Evolutionary conservation across 2,113 vertebrate species (phyloP).

Genomic region (Xenopus laevis): DNA sequence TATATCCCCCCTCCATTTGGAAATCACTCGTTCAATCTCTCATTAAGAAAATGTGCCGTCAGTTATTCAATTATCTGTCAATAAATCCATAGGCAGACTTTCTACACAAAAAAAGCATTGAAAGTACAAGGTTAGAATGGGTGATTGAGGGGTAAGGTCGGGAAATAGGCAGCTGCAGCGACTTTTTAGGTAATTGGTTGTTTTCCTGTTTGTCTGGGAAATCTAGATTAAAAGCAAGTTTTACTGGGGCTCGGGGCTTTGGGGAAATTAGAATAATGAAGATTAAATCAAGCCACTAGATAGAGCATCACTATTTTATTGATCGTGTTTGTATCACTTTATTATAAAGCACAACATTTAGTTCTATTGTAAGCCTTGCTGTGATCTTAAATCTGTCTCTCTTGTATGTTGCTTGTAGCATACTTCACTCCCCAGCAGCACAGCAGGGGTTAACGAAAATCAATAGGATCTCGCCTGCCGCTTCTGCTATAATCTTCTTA

Average conservation of each 20-base stretch:
- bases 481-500: conserved; percentile 35
- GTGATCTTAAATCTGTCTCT: too few species aligned
- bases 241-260: conserved; percentile 32
- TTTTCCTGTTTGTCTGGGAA: conserved; percentile 42
- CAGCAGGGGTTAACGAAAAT: conserved; percentile 16
- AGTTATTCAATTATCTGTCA: conserved; percentile 34
- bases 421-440: neutral
- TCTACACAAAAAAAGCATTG: conserved; percentile 40
- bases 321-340: neutral
- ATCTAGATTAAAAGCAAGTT: conserved; percentile 34
- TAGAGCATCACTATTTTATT: conserved; percentile 3
- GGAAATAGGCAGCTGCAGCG: conserved; percentile 29
- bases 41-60: conserved; percentile 36
- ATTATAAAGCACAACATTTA: neutral
- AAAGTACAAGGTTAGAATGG: conserved; percentile 30
- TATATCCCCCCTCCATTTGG: conserved; percentile 12
- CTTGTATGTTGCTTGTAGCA: neutral
- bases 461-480: conserved; percentile 19
- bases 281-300: neutral
- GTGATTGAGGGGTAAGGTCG: conserved; percentile 33
- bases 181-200: conserved; percentile 36
- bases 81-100: conserved; percentile 42
- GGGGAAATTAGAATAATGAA: conserved; percentile 22
- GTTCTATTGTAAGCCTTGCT: neutral
- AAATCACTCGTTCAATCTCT: conserved; percentile 27